These are phyloP conservation scores for Andrena marginata DNA, from an alignment of 2,888 invertebrate genomes.

Conservation along the genomic window DNA sequence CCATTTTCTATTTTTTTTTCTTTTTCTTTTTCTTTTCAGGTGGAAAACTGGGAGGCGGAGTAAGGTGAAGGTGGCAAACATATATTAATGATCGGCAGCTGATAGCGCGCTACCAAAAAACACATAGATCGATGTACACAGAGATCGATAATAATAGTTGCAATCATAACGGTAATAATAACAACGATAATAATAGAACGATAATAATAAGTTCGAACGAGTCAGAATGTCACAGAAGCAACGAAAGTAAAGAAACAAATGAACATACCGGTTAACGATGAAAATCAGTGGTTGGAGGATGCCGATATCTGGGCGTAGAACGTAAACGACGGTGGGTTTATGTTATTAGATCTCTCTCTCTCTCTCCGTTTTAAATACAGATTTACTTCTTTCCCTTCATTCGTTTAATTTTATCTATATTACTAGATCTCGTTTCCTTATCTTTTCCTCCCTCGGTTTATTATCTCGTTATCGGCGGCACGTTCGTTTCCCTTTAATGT, in stretches of 20 bases:
- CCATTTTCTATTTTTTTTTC: background rate
- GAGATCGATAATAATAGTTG: slow-evolving; percentile 62
- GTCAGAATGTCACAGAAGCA: slow-evolving; percentile 73
- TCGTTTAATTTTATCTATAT: slow-evolving; percentile 18
- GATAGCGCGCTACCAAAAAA: slow-evolving; percentile 55
- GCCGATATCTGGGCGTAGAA: slow-evolving; percentile 79
- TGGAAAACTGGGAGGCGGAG: slow-evolving; percentile 3
- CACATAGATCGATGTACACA: slow-evolving; percentile 60
- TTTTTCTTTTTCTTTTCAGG: too few relatives aligned
- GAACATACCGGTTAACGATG: slow-evolving; percentile 85
- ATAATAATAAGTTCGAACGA: slow-evolving; percentile 69
- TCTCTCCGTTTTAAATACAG: background rate
- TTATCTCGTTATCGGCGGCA: slow-evolving; percentile 15
- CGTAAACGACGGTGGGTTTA: slow-evolving; percentile 71
- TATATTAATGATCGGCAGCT: slow-evolving; percentile 58
- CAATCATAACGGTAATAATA: slow-evolving; percentile 70
- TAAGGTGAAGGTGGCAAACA: slow-evolving; percentile 46
- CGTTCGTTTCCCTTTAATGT: slow-evolving; percentile 12
- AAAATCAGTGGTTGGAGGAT: slow-evolving; percentile 85
- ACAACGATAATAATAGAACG: slow-evolving; percentile 70
- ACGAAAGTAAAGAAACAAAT: slow-evolving; percentile 84
- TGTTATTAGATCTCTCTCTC: too few relatives aligned
- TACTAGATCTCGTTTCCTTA: slow-evolving; percentile 19
- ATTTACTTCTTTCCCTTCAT: background rate
- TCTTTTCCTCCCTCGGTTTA: background rate